Evolutionary conservation across 2,113 vertebrate genomes (phyloP), one percentile per base, ranked within the genome.

Genomic region (Donacobius atricapilla): DNA sequence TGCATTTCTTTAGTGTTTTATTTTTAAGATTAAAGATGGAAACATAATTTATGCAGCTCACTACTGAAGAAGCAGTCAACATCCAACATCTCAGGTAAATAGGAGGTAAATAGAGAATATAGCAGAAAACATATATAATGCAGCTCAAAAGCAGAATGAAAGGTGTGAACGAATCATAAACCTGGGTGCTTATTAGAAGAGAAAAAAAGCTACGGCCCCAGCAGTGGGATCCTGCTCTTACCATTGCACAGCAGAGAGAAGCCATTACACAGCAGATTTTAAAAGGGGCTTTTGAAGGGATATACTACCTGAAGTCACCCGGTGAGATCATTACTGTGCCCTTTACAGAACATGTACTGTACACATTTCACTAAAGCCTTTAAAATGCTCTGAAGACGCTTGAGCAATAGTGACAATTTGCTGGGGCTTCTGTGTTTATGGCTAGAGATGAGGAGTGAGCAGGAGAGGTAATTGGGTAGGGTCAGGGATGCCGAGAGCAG

Each of bases 361-460:
- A 71, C 56, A 47, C 48, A 23, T 82, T 87, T 91, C 78, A 79
- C 40, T 83, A 64, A 79, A 51, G 53, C 35, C 65, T 88, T 91
- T 91, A 69, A 90, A 85, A 79, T 24, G 63, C 42, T 85, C 70
- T 83, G 57, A 95, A 90, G 31, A 13, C 7, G 27, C 54, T 53
- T 76, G 56, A 80, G 17, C 57, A 93, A 93, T 24, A 83, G 58
- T 21, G 40, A 92, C 40, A 90, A 80, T 90, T 83, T 76, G 7
- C 82, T 91, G 61, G 50, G 37, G 57, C 48, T 90, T 90, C 77
- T 89, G 65, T 83, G 69, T 89, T 96, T 93, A 78, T 40, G 61
- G 65, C 53, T 50, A 17, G 25, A 66, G 68, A 77, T 50, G 39
- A 85, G 44, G 25, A 83, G 39, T 22, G 60, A 92, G 44, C 75